Conservation (phyloP, 1,140 invertebrate genomes). For the Proales similis region DNA sequence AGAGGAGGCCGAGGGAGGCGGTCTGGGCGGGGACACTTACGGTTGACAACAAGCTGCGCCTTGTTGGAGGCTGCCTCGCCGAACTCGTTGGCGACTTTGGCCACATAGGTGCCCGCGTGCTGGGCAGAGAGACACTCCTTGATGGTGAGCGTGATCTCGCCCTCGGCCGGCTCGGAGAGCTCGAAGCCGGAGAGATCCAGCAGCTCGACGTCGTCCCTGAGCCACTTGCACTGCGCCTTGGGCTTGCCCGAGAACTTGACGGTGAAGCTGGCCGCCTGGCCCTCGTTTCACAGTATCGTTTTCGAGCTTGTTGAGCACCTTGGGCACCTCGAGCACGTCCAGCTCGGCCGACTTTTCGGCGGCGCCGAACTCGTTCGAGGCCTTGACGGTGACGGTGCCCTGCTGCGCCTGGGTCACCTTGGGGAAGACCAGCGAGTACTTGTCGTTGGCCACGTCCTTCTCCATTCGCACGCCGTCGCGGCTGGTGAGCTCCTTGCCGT, state of each 20-base stretch:
- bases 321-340: not conserved
- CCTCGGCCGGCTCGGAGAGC: not conserved
- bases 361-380: not conserved
- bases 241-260: conserved; percentile 29
- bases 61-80: not conserved
- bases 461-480: not conserved
- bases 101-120: not conserved
- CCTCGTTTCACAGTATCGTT: conserved; percentile 14
- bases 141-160: not conserved
- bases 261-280: not conserved
- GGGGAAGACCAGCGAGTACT: not conserved
- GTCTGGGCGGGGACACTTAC: not conserved
- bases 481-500: conserved; percentile 39
- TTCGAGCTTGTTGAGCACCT: conserved; percentile 14
- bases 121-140: not conserved
- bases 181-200: too few species aligned
- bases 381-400: not conserved
- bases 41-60: conserved; percentile 2
- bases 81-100: not conserved
- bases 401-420: not conserved
- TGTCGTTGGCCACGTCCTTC: not conserved
- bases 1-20: too few species aligned
- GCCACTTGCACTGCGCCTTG: conserved; percentile 22
- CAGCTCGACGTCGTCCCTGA: conserved; percentile 30
- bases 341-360: not conserved